A percentile compares a stretch with the other conserved stretches of the same genome.
Evolutionary conservation across 2,888 invertebrate genomes (phyloP).

Genomic region (Drosophila prolongata): DNA sequence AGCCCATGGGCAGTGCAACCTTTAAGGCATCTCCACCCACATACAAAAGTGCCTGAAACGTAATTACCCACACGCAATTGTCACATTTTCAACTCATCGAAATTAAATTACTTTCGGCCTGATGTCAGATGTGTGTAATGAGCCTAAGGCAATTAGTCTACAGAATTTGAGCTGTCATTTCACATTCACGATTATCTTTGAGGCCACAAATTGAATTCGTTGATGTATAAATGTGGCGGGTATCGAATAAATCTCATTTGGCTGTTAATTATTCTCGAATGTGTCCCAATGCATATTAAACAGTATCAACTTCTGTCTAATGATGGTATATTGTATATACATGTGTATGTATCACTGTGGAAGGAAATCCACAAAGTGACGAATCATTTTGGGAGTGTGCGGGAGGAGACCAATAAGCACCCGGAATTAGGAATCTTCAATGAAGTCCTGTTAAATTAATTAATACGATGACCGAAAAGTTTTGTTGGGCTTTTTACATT

Average conservation of each 20-base stretch:
- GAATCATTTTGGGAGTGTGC: too few species aligned
- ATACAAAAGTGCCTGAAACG: constrained; percentile 17
- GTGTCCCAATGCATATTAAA: constrained; percentile 14
- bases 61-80: constrained; percentile 22
- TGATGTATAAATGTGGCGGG: constrained; percentile 11
- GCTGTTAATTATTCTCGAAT: constrained; percentile 16
- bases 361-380: too few species aligned
- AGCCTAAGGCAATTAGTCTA: constrained; percentile 36
- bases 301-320: background rate
- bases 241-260: constrained; percentile 26
- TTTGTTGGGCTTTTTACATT: too few species aligned
- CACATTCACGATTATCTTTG: constrained; percentile 49
- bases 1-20: constrained; percentile 18
- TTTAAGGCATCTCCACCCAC: background rate
- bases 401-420: too few species aligned
- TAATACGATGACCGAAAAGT: too few species aligned
- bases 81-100: constrained; percentile 24
- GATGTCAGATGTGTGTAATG: background rate
- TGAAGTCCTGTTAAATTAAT: too few species aligned
- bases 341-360: too few species aligned
- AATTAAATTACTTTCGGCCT: constrained; percentile 46
- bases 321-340: background rate
- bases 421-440: too few species aligned
- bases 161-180: constrained; percentile 65
- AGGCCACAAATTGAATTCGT: constrained; percentile 55